Evolutionary conservation across 2,888 invertebrate species (phyloP).

Genomic region (Cryptosula pallasiana): DNA sequence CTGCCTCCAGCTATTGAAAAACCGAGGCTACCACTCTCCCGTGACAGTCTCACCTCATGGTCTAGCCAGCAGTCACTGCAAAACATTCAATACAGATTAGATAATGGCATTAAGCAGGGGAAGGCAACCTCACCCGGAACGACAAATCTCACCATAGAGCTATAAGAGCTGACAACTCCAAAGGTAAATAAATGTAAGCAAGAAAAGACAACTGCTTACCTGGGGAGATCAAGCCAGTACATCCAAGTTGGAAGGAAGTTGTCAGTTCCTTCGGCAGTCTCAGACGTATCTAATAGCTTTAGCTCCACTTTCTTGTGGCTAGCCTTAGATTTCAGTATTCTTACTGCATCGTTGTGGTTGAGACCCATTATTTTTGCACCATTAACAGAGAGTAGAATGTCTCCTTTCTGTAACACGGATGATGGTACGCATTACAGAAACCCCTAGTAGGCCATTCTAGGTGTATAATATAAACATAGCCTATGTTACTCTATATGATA

Average conservation of each 20-base stretch:
- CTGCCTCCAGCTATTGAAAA: conserved; percentile 55
- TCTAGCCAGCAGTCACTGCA: conserved; percentile 22
- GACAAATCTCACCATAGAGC: too few relatives aligned
- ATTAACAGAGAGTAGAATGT: conserved; percentile 55
- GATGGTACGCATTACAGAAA: too few relatives aligned
- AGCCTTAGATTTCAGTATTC: conserved; percentile 51
- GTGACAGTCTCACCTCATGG: background rate
- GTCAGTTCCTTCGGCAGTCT: conserved; percentile 48
- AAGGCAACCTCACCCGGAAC: too few relatives aligned
- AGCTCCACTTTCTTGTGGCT: conserved; percentile 48
- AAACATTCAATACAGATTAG: background rate
- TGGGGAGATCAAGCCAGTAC: conserved; percentile 56
- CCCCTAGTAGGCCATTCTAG: too few relatives aligned
- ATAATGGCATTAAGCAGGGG: background rate
- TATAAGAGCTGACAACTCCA: background rate
- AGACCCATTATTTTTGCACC: conserved; percentile 52
- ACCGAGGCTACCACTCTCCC: conserved; percentile 51
- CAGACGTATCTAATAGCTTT: conserved; percentile 54
- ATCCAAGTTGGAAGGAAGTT: conserved; percentile 57
- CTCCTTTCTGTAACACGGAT: conserved; percentile 55
- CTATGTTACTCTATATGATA: too few relatives aligned
- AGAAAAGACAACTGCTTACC: conserved; percentile 34
- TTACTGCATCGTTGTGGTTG: conserved; percentile 55
- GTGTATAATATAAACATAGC: too few relatives aligned
- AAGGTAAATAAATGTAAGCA: background rate